These are phyloP conservation scores for Lemur catta DNA, from an alignment of 2,797 vertebrate genomes.

Conservation along the genomic window DNA sequence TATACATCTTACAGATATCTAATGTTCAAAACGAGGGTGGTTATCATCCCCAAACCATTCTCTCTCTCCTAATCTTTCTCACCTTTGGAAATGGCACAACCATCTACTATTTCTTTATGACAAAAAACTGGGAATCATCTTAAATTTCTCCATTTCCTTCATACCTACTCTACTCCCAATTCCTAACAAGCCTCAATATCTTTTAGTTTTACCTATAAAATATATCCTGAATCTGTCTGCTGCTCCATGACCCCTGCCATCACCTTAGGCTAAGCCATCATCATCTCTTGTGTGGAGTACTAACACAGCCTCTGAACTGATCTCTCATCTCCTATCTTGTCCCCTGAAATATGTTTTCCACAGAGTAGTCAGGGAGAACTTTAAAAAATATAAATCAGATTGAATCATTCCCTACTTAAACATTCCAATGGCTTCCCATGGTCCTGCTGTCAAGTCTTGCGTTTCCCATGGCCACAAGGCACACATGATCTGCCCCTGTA, in stretches of 20 bases:
- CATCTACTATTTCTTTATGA: background rate
- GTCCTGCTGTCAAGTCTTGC: background rate
- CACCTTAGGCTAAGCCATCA: background rate
- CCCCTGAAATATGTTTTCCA: background rate
- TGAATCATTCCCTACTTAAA: background rate
- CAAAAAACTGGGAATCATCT: background rate
- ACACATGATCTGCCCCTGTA: too few species aligned
- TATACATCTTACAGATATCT: background rate
- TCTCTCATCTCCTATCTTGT: background rate
- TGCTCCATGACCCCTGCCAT: background rate
- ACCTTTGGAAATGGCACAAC: background rate
- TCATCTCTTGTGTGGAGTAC: background rate
- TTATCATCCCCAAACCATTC: background rate
- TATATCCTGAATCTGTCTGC: background rate
- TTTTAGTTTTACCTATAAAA: background rate
- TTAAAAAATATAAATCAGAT: background rate
- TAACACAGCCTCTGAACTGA: background rate
- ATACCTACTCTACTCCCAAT: background rate
- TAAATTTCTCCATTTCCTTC: background rate
- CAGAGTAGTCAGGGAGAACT: background rate
- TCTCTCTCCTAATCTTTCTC: background rate
- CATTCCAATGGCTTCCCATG: background rate
- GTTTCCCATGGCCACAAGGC: background rate
- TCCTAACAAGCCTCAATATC: background rate
- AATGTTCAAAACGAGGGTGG: background rate